phyloP scores from a whole-genome alignment of 2,888 invertebrate species.

The Cheilosia soror region DNA sequence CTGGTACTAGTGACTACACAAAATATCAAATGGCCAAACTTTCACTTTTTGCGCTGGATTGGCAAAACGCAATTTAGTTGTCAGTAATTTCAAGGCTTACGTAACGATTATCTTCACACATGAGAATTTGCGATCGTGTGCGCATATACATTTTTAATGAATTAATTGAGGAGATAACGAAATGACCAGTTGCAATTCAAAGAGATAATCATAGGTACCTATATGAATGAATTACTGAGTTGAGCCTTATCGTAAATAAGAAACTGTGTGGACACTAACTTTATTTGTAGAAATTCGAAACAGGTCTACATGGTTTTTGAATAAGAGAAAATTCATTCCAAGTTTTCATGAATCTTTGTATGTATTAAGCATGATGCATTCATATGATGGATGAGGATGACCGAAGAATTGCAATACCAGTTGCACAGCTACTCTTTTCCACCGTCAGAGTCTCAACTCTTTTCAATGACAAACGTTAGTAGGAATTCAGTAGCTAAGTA shows the following conservation, averaged over 20 bases:
- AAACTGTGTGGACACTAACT: neutral
- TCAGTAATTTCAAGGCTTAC: constrained; percentile 30
- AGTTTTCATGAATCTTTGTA: too few relatives aligned
- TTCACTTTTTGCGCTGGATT: constrained; percentile 56
- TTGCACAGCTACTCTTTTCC: too few relatives aligned
- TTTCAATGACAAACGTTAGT: too few relatives aligned
- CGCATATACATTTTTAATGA: constrained; percentile 38
- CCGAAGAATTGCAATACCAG: too few relatives aligned
- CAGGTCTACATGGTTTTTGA: too few relatives aligned
- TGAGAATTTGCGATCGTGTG: constrained; percentile 37
- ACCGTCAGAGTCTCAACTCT: too few relatives aligned
- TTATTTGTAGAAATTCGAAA: too few relatives aligned
- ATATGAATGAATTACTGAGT: constrained; percentile 16
- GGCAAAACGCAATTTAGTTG: constrained; percentile 41
- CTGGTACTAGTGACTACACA: neutral
- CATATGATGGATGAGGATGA: too few relatives aligned
- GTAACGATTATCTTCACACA: constrained; percentile 36
- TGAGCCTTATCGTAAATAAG: neutral
- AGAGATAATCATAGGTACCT: neutral
- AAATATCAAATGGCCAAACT: constrained; percentile 61
- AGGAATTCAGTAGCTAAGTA: neutral
- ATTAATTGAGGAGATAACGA: constrained; percentile 39
- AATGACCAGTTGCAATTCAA: constrained; percentile 11
- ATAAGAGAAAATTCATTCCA: too few relatives aligned
- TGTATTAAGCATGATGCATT: too few relatives aligned